These are phyloP conservation scores for Podarcis cretensis DNA, from an alignment of 2,113 vertebrate genomes.

Conservation along the genomic window DNA sequence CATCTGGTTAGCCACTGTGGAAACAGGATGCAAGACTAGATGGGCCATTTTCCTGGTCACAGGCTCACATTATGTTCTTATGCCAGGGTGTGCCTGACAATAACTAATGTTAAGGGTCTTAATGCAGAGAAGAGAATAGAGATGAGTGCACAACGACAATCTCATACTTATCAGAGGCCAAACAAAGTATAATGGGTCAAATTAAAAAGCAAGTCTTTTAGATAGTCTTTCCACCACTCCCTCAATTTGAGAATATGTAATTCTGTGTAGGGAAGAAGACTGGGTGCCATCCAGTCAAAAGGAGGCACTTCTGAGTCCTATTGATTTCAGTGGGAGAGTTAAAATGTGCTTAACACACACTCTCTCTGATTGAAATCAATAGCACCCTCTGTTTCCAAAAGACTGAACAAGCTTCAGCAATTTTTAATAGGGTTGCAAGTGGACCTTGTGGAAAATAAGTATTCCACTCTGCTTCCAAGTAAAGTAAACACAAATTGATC, in stretches of 20 bases:
- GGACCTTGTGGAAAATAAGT: conserved; percentile 46
- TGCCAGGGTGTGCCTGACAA: not conserved
- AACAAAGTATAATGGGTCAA: conserved; percentile 60
- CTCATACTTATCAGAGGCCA: conserved; percentile 48
- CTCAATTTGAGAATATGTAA: conserved; percentile 36
- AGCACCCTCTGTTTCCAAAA: conserved; percentile 57
- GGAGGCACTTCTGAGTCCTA: not conserved
- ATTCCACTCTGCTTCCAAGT: conserved; percentile 14
- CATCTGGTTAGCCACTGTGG: too few relatives aligned
- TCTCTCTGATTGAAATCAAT: not conserved
- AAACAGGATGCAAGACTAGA: too few relatives aligned
- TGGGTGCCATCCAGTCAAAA: not conserved
- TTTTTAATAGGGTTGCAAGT: conserved; percentile 13
- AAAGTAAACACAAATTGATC: not conserved
- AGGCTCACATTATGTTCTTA: not conserved
- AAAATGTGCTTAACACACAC: not conserved
- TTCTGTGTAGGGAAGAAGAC: not conserved
- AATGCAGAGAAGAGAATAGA: conserved; percentile 43
- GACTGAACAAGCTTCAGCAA: conserved; percentile 43
- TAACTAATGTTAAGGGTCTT: not conserved
- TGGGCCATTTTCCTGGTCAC: not conserved
- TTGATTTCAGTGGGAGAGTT: not conserved
- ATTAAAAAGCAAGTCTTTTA: conserved; percentile 56
- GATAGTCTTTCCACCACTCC: conserved; percentile 20
- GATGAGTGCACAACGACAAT: conserved; percentile 54